Evolutionary conservation across 2,797 vertebrate genomes (phyloP), one percentile per base, ranked within the genome.

Genomic region (Etheostoma perlongum): DNA sequence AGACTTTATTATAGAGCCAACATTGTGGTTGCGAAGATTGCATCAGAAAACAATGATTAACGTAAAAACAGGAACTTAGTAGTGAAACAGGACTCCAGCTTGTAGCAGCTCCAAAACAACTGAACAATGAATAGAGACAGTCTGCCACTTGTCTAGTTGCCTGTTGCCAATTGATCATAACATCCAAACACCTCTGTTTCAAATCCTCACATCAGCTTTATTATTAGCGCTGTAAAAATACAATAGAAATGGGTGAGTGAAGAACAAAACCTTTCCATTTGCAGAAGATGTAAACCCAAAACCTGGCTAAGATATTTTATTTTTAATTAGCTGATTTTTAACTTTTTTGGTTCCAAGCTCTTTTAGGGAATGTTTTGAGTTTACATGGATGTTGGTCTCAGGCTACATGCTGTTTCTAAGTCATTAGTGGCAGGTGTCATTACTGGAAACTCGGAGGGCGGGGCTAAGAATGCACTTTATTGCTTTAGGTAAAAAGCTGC

Each of bases 371-470:
- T 33, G 23, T 1, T 4, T 16, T 8, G 13, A 19, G 1, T 67
- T 42, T 27, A n/a, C 40, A 27, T 4, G 19, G 25, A 55, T 46
- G 44, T 19, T 2, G 2, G 18, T 42, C n/a, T 54, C 57, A 54
- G n/a, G 27, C 12, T 30, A n/a, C 67, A 25, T 7, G 0, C 6
- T 47, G 19, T 49, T 53, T 49, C 14, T 51, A 3, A 53, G 40
- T 6, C 16, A 19, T 19, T 49, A 68, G 18, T 49, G 61, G 42
- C 58, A 67, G 62, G 61, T 68, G 77, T 68, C 40, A 44, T 25
- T 27, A 27, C 67, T 1, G 1, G 3, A 64, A 30, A 53, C 15
- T 14, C 21, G 6, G 19, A 30, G 30, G 10, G n/a, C 15, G 2
- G 27, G 4, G 1, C 36, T 23, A 4, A 54, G 3, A 42, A 18